Base-by-base conservation (phyloP, 2,888 invertebrate species). In the Eremobia ochroleuca region DNA sequence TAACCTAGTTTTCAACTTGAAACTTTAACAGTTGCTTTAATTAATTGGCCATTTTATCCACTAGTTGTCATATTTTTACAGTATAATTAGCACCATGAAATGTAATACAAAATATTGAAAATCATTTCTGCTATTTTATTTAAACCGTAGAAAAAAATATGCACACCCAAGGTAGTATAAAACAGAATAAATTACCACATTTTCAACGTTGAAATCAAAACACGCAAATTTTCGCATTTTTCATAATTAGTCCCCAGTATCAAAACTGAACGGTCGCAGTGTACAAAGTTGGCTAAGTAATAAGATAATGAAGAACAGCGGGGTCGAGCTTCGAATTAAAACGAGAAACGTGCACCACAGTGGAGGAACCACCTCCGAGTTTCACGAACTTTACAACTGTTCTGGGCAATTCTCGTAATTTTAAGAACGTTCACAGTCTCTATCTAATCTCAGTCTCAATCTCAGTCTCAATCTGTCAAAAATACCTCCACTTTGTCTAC, bases 271-370 rank as follows among this genome's bases (percentile, higher is more conserved):
- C 31, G n/a, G 90, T 91, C 92, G 85, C 77, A 25, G 86, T 94
- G 81, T 82, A 93, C 87, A 91, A 96, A 97, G 94, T 96, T 96
- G 89, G 95, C 96, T 96, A 96, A 96, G 96, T 96, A 97, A 96
- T 96, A 96, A 96, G 96, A 96, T 96, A 96, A 96, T 97, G 96
- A 96, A 96, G 96, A 96, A 95, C 95, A 93, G 92, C 94, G 95
- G 94, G 95, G 96, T 95, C 94, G 95, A 94, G 94, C 91, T 94
- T 93, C 94, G 96, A 97, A 97, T 96, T 96, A 96, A 96, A 96
- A 96, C 94, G 93, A 92, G 93, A 92, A 76, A 89, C 81, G 92
- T 87, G 92, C 88, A 83, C 91, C 87, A 90, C 78, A 80, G 49
- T 55, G 49, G 83, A 79, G 94, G 88, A 75, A 82, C 81, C 89